phyloP scores from a whole-genome alignment of 2,888 invertebrate species.

The Trimorus sp. region DNA sequence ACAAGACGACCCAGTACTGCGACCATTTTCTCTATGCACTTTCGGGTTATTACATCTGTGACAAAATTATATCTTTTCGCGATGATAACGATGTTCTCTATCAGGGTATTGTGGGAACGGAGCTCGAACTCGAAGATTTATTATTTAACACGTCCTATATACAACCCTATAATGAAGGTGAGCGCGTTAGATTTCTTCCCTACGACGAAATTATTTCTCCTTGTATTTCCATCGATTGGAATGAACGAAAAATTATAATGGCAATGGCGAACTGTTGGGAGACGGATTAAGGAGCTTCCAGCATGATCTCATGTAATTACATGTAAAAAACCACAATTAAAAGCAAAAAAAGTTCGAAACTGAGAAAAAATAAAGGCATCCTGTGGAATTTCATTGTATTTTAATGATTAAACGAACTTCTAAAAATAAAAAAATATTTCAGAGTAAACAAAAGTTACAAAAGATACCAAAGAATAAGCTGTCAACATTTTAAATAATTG shows the following conservation, averaged over 20 bases:
- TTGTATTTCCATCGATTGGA: neutral
- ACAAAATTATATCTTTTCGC: neutral
- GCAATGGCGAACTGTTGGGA: constrained; percentile 1
- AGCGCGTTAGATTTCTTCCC: neutral
- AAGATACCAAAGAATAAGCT: no score
- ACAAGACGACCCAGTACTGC: neutral
- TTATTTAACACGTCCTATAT: neutral
- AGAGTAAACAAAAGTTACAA: no score
- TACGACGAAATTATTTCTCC: neutral
- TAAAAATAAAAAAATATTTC: no score
- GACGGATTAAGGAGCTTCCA: neutral
- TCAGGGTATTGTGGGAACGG: neutral
- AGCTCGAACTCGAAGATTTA: neutral
- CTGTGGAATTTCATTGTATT: no score
- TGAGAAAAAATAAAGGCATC: no score
- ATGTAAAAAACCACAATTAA: no score
- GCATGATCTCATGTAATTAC: no score
- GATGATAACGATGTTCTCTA: neutral
- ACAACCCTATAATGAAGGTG: neutral
- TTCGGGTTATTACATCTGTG: neutral
- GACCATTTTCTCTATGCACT: neutral
- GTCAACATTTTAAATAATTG: no score
- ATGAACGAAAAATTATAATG: no score
- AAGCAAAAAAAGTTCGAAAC: no score
- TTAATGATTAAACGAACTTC: no score